Percentiles rank a stretch among this genome's conserved stretches.
These are phyloP conservation scores for Pedetes capensis DNA, from an alignment of 2,113 vertebrate species.

Conservation along the genomic window DNA sequence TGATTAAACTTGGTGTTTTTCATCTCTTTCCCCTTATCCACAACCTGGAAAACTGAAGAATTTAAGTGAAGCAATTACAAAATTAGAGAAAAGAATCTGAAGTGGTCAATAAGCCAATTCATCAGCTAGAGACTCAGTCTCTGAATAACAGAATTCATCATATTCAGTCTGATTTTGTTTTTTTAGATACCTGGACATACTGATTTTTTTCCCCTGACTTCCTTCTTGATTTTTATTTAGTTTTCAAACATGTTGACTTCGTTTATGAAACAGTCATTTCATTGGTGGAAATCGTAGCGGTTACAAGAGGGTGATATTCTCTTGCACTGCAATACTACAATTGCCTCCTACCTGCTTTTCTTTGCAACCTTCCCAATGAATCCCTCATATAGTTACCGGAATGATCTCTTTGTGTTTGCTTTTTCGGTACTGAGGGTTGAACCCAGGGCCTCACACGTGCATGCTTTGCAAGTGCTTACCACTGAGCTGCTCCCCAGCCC, in stretches of 20 bases:
- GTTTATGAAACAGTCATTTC: conserved; percentile 5
- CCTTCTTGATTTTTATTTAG: background rate
- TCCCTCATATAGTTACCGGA: background rate
- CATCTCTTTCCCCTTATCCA: background rate
- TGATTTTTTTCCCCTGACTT: background rate
- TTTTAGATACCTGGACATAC: background rate
- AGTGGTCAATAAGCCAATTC: conserved; percentile 42
- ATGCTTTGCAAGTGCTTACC: too few relatives aligned
- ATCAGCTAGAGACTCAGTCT: background rate
- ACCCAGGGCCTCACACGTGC: too few relatives aligned
- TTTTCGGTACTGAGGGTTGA: too few relatives aligned
- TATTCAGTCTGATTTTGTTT: background rate
- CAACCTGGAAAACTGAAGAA: background rate
- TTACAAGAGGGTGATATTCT: background rate
- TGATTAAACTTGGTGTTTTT: conserved; percentile 32
- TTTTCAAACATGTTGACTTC: background rate
- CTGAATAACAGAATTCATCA: background rate
- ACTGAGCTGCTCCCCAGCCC: too few relatives aligned
- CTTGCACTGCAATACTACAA: background rate
- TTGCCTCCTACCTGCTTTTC: background rate
- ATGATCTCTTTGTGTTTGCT: conserved; percentile 21
- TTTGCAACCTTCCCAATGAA: background rate
- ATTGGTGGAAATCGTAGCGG: background rate
- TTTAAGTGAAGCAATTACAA: background rate
- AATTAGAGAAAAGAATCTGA: conserved; percentile 21